Percentiles rank a stretch among this genome's conserved stretches.
phyloP scores from a whole-genome alignment of 92 coral and sea anemone genomes.

The Epizoanthus stellaris region DNA sequence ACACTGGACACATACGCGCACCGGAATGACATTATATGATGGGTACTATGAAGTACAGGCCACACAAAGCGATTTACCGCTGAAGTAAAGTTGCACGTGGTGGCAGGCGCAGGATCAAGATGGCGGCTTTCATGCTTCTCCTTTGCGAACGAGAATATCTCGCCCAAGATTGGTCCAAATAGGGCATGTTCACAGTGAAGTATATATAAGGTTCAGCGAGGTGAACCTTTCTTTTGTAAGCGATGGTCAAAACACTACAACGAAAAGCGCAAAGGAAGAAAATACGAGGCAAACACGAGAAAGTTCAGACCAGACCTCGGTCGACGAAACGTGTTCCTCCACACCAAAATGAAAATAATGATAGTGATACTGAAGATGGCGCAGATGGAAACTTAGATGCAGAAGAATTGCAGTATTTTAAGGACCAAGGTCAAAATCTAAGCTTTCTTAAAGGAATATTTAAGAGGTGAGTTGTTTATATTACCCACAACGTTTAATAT shows the following conservation, averaged over 20 bases:
- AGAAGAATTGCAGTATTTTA: conserved; percentile 28
- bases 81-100: conserved; percentile 27
- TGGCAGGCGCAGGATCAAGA: conserved; percentile 6
- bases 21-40: conserved; percentile 4
- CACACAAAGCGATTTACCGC: not conserved
- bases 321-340: not conserved
- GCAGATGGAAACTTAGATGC: conserved; percentile 20
- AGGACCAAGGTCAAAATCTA: conserved; percentile 26
- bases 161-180: not conserved
- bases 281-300: not conserved
- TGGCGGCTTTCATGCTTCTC: not conserved
- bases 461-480: not conserved
- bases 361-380: not conserved
- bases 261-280: conserved; percentile 10
- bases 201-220: not conserved
- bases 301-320: not conserved
- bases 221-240: not conserved
- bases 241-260: conserved; percentile 23
- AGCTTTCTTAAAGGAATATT: conserved; percentile 32
- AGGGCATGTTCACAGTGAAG: not conserved
- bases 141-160: not conserved
- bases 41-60: not conserved
- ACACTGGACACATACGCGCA: no score
- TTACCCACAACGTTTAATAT: no score
- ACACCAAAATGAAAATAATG: not conserved